Evolutionary conservation across 2,888 invertebrate genomes (phyloP).

Genomic region (Alitta virens): DNA sequence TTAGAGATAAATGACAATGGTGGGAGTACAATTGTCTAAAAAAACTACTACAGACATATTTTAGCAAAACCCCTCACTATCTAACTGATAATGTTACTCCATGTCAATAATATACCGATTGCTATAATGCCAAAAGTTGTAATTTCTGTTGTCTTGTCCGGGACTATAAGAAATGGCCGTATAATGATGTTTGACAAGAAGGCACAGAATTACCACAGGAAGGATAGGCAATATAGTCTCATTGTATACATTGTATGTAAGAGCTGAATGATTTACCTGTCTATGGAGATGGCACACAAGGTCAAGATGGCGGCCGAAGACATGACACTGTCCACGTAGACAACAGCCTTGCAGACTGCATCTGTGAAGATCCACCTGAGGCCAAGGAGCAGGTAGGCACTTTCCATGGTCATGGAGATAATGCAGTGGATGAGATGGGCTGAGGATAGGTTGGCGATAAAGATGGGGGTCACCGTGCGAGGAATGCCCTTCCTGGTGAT

Average conservation of each 20-base stretch:
- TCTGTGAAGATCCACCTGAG: constrained; percentile 5
- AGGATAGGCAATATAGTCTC: too few species aligned
- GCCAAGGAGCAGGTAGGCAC: background rate
- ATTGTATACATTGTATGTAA: background rate
- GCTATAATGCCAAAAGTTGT: too few species aligned
- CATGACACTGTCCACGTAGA: constrained; percentile 3
- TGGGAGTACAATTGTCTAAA: too few species aligned
- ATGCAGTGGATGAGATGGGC: constrained; percentile 2
- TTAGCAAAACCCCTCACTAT: too few species aligned
- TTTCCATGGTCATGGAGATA: constrained; percentile 12
- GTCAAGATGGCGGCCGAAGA: constrained; percentile 3
- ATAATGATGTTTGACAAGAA: too few species aligned
- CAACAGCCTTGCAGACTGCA: constrained; percentile 1
- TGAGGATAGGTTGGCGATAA: constrained; percentile 14
- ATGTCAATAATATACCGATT: too few species aligned
- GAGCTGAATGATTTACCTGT: constrained; percentile 3
- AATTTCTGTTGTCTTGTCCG: too few species aligned
- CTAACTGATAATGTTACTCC: too few species aligned
- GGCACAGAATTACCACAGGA: too few species aligned
- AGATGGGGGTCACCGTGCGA: background rate
- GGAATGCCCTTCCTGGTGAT: background rate
- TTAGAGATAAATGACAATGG: too few species aligned
- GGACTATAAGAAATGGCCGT: too few species aligned
- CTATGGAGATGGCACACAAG: constrained; percentile 14
- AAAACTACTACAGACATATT: too few species aligned